Conservation (phyloP, 2,888 invertebrate species). For the Tipula helvola region DNA sequence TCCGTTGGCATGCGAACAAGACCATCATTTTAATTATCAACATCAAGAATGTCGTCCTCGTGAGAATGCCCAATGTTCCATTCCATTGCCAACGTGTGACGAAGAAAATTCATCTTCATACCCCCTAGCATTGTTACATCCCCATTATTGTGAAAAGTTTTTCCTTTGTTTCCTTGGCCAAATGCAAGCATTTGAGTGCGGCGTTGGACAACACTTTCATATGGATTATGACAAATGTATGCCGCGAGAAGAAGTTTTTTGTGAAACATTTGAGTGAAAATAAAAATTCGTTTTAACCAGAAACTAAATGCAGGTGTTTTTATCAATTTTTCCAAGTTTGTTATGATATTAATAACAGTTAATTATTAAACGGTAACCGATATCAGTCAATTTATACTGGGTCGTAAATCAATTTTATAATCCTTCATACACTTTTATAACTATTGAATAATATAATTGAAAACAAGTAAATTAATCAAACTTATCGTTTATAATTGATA, state of each 20-base stretch:
- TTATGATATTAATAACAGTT: no score
- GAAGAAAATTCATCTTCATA: no score
- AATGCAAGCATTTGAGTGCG: neutral
- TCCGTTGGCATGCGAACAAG: neutral
- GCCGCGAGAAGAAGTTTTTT: no score
- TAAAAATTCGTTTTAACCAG: no score
- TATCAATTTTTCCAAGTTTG: no score
- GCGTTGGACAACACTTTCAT: neutral
- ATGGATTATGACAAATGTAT: no score
- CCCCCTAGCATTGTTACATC: neutral
- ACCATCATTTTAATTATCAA: neutral
- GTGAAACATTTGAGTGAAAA: no score
- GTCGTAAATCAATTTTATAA: no score
- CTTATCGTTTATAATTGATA: neutral
- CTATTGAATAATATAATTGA: neutral
- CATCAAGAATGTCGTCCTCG: neutral
- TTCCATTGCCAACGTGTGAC: neutral
- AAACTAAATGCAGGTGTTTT: no score
- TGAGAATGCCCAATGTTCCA: neutral
- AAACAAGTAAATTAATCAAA: neutral
- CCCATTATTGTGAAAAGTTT: neutral
- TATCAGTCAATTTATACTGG: no score
- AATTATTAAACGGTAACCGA: no score
- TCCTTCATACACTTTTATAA: no score
- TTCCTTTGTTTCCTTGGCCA: neutral